Conservation (phyloP, 2,888 invertebrate genomes). For the Vesta saturnalis region DNA sequence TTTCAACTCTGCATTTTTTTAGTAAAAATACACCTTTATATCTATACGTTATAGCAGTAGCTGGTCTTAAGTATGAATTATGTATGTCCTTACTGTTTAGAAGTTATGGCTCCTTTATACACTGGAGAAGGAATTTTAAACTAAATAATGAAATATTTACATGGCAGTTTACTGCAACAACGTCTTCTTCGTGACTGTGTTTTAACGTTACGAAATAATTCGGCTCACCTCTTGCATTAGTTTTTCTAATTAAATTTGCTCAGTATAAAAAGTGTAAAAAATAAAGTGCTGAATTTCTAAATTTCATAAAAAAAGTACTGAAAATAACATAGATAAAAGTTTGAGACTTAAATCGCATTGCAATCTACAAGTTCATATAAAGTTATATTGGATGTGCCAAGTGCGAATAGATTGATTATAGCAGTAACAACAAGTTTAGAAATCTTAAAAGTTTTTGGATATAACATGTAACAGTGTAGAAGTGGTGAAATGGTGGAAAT, state of each 20-base stretch:
- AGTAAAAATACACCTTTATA: constrained; percentile 8
- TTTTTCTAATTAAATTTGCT: background rate
- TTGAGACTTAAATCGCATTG: constrained; percentile 20
- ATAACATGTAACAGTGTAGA: background rate
- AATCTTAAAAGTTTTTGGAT: background rate
- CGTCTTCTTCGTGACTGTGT: constrained; percentile 14
- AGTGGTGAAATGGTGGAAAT: too few species aligned
- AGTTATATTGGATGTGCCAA: constrained; percentile 34
- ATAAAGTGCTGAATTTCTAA: background rate
- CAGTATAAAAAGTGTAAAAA: background rate
- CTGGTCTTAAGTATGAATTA: constrained; percentile 32
- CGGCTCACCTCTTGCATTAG: background rate
- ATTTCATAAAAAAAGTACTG: background rate
- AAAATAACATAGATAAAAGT: constrained; percentile 28
- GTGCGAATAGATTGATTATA: constrained; percentile 28
- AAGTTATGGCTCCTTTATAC: constrained; percentile 29
- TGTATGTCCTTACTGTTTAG: constrained; percentile 31
- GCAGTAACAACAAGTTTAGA: constrained; percentile 7
- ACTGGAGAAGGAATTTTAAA: constrained; percentile 30
- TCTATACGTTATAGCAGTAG: constrained; percentile 17
- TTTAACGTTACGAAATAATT: constrained; percentile 9
- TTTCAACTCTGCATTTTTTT: constrained; percentile 3
- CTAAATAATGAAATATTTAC: constrained; percentile 34
- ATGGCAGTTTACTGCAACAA: constrained; percentile 16
- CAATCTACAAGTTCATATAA: constrained; percentile 28